phyloP scores from a whole-genome alignment of 2,113 vertebrate genomes.

The Syrrhaptes paradoxus region DNA sequence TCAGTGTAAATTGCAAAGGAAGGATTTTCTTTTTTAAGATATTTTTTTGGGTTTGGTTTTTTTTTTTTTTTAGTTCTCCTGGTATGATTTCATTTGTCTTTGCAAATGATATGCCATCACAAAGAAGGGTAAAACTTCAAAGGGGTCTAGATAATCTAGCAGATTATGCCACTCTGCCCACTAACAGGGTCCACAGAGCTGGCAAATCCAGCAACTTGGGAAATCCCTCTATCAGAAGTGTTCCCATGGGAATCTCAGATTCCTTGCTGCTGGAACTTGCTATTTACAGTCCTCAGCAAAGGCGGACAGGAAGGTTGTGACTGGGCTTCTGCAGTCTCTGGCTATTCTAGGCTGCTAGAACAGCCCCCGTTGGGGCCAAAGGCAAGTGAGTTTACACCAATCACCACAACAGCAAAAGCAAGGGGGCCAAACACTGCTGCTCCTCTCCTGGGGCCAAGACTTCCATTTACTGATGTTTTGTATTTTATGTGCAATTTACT shows the following conservation, averaged over 20 bases:
- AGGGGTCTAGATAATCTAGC: not conserved
- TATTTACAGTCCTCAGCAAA: not conserved
- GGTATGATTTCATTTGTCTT: not conserved
- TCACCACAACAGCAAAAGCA: not conserved
- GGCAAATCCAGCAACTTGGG: not conserved
- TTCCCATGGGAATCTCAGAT: not conserved
- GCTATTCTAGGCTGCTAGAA: slow-evolving; percentile 26
- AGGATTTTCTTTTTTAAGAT: not conserved
- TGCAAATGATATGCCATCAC: not conserved
- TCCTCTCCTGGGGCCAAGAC: slow-evolving; percentile 31
- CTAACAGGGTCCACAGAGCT: not conserved
- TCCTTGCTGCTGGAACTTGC: not conserved
- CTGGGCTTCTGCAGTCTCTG: not conserved
- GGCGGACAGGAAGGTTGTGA: not conserved
- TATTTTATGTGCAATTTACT: slow-evolving; percentile 65
- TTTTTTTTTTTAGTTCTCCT: not conserved
- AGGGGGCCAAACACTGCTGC: not conserved
- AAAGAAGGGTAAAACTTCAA: not conserved
- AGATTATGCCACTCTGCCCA: not conserved
- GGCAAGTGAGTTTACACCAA: slow-evolving; percentile 33
- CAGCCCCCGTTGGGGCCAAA: slow-evolving; percentile 32
- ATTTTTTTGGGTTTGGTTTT: not conserved
- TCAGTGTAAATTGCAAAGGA: not conserved
- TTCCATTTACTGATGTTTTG: slow-evolving; percentile 60
- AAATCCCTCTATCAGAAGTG: not conserved